phyloP scores from a whole-genome alignment of 2,113 vertebrate genomes.

The Rutilus rutilus region DNA sequence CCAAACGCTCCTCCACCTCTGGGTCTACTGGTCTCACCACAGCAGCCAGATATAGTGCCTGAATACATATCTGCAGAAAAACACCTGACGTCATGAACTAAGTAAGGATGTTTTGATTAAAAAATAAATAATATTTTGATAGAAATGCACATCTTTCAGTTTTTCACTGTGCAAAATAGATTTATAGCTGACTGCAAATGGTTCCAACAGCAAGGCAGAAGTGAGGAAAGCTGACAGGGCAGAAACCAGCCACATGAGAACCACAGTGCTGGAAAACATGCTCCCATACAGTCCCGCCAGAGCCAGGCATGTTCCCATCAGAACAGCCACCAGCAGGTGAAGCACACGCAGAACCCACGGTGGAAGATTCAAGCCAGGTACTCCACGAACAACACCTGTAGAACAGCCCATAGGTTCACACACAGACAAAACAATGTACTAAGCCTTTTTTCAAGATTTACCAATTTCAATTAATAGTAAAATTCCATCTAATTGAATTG shows the following conservation, averaged over 20 bases:
- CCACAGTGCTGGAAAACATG: constrained; percentile 67
- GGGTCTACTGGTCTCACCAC: constrained; percentile 77
- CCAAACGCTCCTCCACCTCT: constrained; percentile 75
- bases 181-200: constrained; percentile 70
- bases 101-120: background rate
- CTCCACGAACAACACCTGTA: constrained; percentile 71
- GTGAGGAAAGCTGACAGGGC: constrained; percentile 72
- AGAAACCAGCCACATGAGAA: constrained; percentile 79
- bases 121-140: background rate
- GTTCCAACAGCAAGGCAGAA: constrained; percentile 77
- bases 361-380: constrained; percentile 68
- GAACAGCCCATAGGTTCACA: background rate
- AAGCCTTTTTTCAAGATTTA: too few relatives aligned
- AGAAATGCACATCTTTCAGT: background rate
- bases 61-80: constrained; percentile 70
- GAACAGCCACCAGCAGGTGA: constrained; percentile 66
- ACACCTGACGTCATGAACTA: background rate
- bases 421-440: background rate
- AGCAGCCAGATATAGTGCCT: constrained; percentile 69
- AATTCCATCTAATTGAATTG: too few relatives aligned
- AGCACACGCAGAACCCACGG: constrained; percentile 68
- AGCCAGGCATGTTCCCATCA: constrained; percentile 69
- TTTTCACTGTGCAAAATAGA: background rate
- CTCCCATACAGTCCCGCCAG: constrained; percentile 75
- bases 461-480: too few relatives aligned